Evolutionary conservation across 2,797 vertebrate genomes (phyloP).

Genomic region (Salarias fasciatus): DNA sequence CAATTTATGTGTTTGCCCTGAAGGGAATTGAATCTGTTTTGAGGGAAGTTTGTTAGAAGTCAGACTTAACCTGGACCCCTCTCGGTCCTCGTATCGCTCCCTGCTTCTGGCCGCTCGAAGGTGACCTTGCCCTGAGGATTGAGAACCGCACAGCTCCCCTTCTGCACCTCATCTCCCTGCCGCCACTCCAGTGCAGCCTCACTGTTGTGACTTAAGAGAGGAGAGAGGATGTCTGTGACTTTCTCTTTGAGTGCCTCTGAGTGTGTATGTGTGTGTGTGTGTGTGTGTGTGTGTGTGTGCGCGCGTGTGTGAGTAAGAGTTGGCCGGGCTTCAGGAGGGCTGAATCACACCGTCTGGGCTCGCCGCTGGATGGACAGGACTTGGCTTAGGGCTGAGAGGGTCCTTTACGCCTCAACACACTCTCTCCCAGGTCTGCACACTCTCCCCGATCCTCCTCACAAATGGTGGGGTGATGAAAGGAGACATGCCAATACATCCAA

Average conservation of each 20-base stretch:
- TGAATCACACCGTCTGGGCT: slow-evolving; percentile 83
- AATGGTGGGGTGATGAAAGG: slow-evolving; percentile 66
- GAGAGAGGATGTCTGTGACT: slow-evolving; percentile 63
- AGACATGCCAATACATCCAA: slow-evolving; percentile 72
- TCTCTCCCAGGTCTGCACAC: slow-evolving; percentile 61
- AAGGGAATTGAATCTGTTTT: slow-evolving; percentile 65
- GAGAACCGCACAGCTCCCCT: slow-evolving; percentile 52
- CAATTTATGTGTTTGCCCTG: slow-evolving; percentile 75
- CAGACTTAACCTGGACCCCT: slow-evolving; percentile 56
- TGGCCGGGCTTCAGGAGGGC: slow-evolving; percentile 78
- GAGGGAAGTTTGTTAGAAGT: slow-evolving; percentile 71
- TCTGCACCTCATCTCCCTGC: slow-evolving; percentile 34
- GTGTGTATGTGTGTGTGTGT: slow-evolving; percentile 19
- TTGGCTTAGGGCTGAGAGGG: slow-evolving; percentile 81
- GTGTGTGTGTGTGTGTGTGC: slow-evolving; percentile 40
- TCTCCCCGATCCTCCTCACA: slow-evolving; percentile 71
- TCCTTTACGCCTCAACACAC: slow-evolving; percentile 81
- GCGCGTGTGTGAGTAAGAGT: slow-evolving; percentile 54
- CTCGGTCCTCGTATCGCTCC: slow-evolving; percentile 34
- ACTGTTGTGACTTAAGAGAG: slow-evolving; percentile 56
- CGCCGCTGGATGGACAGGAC: slow-evolving; percentile 76
- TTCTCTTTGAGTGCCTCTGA: slow-evolving; percentile 55
- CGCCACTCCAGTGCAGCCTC: slow-evolving; percentile 26
- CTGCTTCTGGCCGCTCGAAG: slow-evolving; percentile 48
- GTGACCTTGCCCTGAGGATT: slow-evolving; percentile 74